Conservation (phyloP, 2,797 vertebrate genomes). For the Anas flavirostris region DNA sequence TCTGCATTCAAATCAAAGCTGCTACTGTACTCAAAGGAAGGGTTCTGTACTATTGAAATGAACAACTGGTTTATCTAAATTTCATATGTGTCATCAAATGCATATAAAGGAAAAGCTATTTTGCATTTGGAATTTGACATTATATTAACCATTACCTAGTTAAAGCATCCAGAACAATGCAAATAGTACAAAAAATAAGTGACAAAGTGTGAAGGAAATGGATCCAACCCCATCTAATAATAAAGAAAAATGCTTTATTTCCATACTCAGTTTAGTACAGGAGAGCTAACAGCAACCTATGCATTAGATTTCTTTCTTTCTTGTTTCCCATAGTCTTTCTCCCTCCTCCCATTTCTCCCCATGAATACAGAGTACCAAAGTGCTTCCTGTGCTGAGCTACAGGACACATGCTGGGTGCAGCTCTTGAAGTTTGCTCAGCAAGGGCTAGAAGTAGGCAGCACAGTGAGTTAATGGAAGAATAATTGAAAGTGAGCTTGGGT, state of each 20-base stretch:
- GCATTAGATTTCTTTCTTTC: neutral
- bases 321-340: neutral
- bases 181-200: neutral
- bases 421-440: constrained; percentile 73
- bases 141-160: neutral
- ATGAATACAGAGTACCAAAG: constrained; percentile 57
- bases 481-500: constrained; percentile 62
- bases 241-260: constrained; percentile 2
- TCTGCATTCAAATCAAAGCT: neutral
- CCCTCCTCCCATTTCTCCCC: constrained; percentile 22
- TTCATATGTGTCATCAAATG: neutral
- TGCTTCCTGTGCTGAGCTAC: constrained; percentile 60
- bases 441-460: constrained; percentile 59
- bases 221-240: neutral
- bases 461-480: constrained; percentile 68
- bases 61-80: neutral
- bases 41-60: neutral
- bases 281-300: neutral
- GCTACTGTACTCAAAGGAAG: neutral
- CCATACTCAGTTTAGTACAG: neutral
- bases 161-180: neutral
- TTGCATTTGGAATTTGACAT: neutral
- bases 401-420: constrained; percentile 65
- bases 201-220: neutral
- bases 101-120: neutral